These are phyloP conservation scores for Ochropleura leucogaster DNA, from an alignment of 2,888 invertebrate species.

Conservation along the genomic window DNA sequence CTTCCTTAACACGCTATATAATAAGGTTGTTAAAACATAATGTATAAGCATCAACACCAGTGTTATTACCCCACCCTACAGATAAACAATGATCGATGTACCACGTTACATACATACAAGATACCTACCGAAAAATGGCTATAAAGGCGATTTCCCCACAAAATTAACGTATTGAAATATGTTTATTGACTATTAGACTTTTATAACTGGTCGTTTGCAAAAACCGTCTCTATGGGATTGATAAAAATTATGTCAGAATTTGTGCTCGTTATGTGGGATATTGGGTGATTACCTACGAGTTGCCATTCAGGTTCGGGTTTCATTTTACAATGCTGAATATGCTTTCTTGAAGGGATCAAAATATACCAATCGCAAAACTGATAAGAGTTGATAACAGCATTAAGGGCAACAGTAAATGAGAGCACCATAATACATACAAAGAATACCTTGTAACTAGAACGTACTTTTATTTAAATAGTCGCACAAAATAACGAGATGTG, in stretches of 20 bases:
- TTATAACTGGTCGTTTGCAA: conserved; percentile 45
- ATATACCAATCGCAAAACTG: neutral
- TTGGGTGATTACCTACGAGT: conserved; percentile 12
- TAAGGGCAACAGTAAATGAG: neutral
- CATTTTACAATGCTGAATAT: neutral
- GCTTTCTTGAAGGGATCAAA: neutral
- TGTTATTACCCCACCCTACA: conserved; percentile 26
- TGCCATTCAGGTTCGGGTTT: neutral
- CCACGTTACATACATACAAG: conserved; percentile 17
- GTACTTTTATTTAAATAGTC: too few species aligned
- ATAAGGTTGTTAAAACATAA: conserved; percentile 16
- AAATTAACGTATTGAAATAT: conserved; percentile 50
- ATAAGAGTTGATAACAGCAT: neutral
- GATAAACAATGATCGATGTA: conserved; percentile 56
- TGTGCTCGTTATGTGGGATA: conserved; percentile 30
- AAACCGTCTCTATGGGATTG: conserved; percentile 13
- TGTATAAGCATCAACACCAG: conserved; percentile 22
- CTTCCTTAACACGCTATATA: neutral
- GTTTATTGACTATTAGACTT: conserved; percentile 54
- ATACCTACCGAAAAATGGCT: conserved; percentile 29
- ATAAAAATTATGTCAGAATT: conserved; percentile 44
- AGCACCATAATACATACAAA: too few species aligned
- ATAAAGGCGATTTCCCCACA: conserved; percentile 21
- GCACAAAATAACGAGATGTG: too few species aligned
- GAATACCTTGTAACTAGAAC: too few species aligned